Evolutionary conservation across 2,113 vertebrate genomes (phyloP), one percentile per base, ranked within the genome.

Genomic region (Albula goreensis): DNA sequence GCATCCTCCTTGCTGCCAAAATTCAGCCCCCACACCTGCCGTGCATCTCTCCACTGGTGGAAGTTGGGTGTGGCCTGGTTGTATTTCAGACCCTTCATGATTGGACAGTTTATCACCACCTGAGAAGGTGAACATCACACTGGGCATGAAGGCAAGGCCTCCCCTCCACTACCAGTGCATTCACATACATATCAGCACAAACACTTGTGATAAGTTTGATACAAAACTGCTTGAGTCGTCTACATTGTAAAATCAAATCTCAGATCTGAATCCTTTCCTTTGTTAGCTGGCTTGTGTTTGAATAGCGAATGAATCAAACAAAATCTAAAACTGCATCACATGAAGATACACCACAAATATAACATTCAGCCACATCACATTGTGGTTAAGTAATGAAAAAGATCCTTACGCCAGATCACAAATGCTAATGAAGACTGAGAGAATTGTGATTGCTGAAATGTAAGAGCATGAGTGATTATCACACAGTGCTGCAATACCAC

Each of bases 1-100:
- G 97, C 97, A 0, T 98, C 97, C 60, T 97, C 97, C 84, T 97
- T 98, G 93, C 94, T 97, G 87, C 96, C 92, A 0, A 98, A 98
- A 93, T 98, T 98, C 87, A 98, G 96, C 15, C 97, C 97, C 97
- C 97, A 98, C 77, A 98, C 97, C 90, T 98, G 97, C 6, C 97
- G 95, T 19, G 97, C 94, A 0, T 98, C 97, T 0, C 97, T 92
- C 97, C 97, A 98, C 93, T 98, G 97, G 89, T 98, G 97, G 89
- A 98, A 98, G 88, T 95, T 98, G 80, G 97, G 94, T 0, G 97
- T 98, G 86, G 97, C 97, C 91, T 98, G 97, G 91, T 98, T 98
- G 87, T 98, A 98, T 89, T 98, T 98, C 88, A 98, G 92, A 25
- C 97, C 97, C 89, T 94, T 96, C 57, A 94, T 52, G 0, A 98